A percentile compares a stretch with the other conserved stretches of the same genome.
phyloP scores from a whole-genome alignment of 2,113 vertebrate species.

The Nyctibius bracteatus region DNA sequence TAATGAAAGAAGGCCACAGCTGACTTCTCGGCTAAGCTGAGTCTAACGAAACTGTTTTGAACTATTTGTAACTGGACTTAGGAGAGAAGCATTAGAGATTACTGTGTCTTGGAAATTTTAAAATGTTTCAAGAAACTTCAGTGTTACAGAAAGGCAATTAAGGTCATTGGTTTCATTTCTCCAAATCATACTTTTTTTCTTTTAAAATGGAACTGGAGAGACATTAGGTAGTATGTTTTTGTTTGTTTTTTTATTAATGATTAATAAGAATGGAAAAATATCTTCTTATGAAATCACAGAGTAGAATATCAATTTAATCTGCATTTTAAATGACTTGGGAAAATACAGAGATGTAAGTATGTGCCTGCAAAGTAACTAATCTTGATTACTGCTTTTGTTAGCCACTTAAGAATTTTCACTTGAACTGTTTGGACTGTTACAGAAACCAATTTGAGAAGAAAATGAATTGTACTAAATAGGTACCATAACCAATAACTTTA shows the following conservation, averaged over 20 bases:
- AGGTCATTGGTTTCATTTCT: background rate
- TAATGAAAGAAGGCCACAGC: background rate
- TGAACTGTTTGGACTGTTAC: background rate
- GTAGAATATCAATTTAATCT: background rate
- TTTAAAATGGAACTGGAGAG: background rate
- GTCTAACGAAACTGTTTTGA: background rate
- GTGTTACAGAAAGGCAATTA: background rate
- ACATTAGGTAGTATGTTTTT: background rate
- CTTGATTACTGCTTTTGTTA: background rate
- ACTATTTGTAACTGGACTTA: background rate
- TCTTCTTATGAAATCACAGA: background rate
- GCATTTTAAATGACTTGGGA: background rate
- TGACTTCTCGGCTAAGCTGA: background rate
- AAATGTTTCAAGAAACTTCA: background rate
- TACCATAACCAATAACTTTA: background rate
- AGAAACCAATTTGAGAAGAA: background rate
- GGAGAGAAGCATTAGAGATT: background rate
- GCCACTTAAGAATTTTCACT: background rate
- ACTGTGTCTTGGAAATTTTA: background rate
- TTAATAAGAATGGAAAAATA: background rate
- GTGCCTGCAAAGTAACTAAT: background rate
- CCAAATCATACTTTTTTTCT: background rate
- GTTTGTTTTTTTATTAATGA: rapidly evolving
- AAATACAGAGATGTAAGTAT: background rate
- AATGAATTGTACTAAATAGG: background rate